phyloP scores from a whole-genome alignment of 2,797 vertebrate species.

The Allobates femoralis region DNA sequence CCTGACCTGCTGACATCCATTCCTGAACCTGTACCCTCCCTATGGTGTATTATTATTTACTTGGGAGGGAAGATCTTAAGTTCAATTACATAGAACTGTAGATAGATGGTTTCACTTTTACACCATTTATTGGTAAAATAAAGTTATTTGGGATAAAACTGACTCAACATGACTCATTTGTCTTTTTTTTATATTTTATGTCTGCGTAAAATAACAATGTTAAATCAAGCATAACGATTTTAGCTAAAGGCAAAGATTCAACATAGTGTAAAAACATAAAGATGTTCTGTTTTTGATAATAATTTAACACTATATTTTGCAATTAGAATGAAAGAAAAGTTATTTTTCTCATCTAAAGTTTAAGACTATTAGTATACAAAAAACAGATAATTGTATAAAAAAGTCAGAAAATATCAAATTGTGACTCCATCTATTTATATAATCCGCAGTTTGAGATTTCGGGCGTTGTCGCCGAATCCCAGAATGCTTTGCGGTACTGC shows the following conservation, averaged over 20 bases:
- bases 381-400: no score
- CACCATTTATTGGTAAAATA: not conserved
- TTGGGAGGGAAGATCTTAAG: no score
- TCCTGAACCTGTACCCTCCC: no score
- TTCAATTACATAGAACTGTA: no score
- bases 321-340: not conserved
- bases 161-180: not conserved
- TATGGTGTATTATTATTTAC: no score
- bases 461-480: no score
- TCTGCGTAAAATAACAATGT: not conserved
- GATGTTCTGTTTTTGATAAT: not conserved
- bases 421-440: not conserved
- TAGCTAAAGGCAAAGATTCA: not conserved
- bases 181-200: conserved; percentile 5
- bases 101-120: not conserved
- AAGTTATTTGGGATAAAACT: not conserved
- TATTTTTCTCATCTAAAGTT: not conserved
- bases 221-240: conserved; percentile 20
- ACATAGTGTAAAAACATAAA: not conserved
- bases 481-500: no score
- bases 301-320: not conserved
- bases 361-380: not conserved
- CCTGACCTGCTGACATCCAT: no score
- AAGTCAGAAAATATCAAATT: not conserved
- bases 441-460: no score